These are phyloP conservation scores for Propithecus deckenii DNA, from an alignment of 2,797 vertebrate species.

Conservation along the genomic window DNA sequence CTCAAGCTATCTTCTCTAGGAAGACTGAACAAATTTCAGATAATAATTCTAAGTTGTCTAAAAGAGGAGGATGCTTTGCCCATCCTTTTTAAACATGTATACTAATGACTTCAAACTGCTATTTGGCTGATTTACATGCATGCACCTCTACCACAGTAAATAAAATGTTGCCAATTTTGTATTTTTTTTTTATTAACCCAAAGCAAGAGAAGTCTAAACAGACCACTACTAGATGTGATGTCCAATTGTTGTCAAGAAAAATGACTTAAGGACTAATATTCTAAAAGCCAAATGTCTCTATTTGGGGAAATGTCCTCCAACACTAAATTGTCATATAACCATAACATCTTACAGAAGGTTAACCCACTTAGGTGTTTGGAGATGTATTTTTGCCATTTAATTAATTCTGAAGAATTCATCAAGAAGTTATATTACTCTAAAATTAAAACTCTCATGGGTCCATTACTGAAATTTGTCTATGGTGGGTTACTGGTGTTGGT, in stretches of 20 bases:
- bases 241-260: not conserved
- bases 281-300: not conserved
- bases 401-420: slow-evolving; percentile 48
- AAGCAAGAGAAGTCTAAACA: not conserved
- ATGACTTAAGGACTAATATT: not conserved
- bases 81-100: not conserved
- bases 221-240: not conserved
- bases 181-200: slow-evolving; percentile 4
- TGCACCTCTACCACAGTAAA: not conserved
- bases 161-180: not conserved
- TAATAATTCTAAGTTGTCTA: not conserved
- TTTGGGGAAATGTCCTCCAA: not conserved
- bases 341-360: slow-evolving; percentile 15
- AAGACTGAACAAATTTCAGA: not conserved
- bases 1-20: not conserved
- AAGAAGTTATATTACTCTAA: slow-evolving; percentile 51
- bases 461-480: slow-evolving; percentile 10
- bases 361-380: not conserved
- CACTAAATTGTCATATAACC: not conserved
- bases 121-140: not conserved
- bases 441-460: slow-evolving; percentile 43
- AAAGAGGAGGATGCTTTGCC: not conserved
- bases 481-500: not conserved
- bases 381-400: slow-evolving; percentile 41
- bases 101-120: not conserved